phyloP scores from a whole-genome alignment of 2,113 vertebrate genomes.

The Empidonax alnorum region DNA sequence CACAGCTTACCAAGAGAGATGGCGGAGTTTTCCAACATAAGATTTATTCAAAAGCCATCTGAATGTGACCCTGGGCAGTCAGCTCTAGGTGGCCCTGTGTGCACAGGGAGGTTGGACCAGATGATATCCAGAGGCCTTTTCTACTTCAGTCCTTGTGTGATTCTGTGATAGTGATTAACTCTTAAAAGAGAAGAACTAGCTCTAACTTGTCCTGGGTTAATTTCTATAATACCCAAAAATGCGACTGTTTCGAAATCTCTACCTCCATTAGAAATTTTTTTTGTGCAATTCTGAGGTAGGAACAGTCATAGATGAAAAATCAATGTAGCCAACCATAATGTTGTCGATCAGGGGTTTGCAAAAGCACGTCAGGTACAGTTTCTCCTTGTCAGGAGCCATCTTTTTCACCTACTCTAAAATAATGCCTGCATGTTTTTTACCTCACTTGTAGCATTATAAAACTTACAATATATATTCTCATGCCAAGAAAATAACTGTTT shows the following conservation, averaged over 20 bases:
- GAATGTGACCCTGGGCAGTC: rapidly evolving
- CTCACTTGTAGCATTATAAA: neutral
- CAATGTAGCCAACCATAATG: neutral
- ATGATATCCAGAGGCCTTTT: neutral
- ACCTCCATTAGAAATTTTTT: neutral
- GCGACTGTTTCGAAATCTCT: neutral
- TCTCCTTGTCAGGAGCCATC: neutral
- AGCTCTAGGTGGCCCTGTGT: neutral
- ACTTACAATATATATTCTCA: neutral
- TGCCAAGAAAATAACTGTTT: neutral
- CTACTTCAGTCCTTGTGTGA: neutral
- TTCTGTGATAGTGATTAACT: neutral
- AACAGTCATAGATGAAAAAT: neutral
- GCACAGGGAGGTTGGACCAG: neutral
- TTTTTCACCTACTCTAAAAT: neutral
- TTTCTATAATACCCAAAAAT: neutral
- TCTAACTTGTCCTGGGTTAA: neutral
- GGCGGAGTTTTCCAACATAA: neutral
- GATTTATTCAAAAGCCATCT: neutral
- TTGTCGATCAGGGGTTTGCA: neutral
- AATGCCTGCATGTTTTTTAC: neutral
- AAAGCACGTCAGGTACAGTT: rapidly evolving
- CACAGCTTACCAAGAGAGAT: neutral
- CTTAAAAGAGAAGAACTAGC: neutral
- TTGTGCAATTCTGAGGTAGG: neutral